Evolutionary conservation across 2,113 vertebrate species (phyloP), one percentile per base, ranked within the genome.

Genomic region (Lasiurus borealis): DNA sequence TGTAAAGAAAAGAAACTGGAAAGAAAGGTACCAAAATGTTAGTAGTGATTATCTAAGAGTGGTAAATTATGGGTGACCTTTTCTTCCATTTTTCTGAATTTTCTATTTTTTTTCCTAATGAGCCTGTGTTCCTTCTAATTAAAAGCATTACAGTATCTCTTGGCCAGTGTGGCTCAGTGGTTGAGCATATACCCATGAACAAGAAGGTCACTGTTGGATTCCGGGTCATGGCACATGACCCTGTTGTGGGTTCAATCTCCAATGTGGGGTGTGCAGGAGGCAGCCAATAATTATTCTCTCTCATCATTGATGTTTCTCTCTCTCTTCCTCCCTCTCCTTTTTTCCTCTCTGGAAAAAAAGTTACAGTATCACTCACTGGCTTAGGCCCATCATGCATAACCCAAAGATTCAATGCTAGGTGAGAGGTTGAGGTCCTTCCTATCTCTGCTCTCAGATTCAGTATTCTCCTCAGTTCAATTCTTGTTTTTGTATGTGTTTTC

Each of bases 41-140:
- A 92, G 75, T 19, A 93, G 23, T 69, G 75, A 52, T 86, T 85
- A 59, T 48, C 50, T 88, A 54, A 77, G 48, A 75, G 64, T 68
- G 6, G 48, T 52, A 34, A 50, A 76, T 84, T 71, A 36, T 16
- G 29, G 16, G 10, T 77, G 23, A 83, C 36, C 31, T 75, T 91
- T 85, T 18, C n/a, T 80, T 82, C 27, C 50, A 6, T 34, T 64
- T 82, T 57, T 77, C 44, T 59, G 14, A 91, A 76, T 76, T 85
- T 73, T n/a, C 14, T 16, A 21, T 52, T 29, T 52, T 40, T 40
- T n/a, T 73, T 50, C 19, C 44, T 46, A 50, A 85, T 2, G 1
- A 90, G 18, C 29, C 52, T 21, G 3, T 25, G 11, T 75, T 69
- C 21, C 80, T 90, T 69, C 71, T 87, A 62, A 80, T 71, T 88